phyloP scores from a whole-genome alignment of 2,113 vertebrate genomes.

The Tragelaphus strepsiceros region DNA sequence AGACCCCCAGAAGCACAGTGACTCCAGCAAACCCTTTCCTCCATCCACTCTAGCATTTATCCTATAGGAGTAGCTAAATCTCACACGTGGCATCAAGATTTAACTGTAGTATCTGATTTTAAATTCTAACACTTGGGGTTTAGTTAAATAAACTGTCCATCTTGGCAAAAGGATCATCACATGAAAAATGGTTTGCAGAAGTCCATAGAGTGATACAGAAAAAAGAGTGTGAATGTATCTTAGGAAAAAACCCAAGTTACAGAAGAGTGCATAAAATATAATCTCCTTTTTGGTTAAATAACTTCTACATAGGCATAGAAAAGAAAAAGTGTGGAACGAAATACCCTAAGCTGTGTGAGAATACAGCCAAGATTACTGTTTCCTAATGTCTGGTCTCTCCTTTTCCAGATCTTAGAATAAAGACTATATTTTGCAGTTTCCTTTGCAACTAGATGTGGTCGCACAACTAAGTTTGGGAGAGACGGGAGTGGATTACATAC shows the following conservation, averaged over 20 bases:
- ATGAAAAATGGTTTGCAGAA: background rate
- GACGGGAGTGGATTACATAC: fast-evolving
- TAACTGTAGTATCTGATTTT: background rate
- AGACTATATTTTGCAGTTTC: background rate
- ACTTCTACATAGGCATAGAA: background rate
- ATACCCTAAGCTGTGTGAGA: background rate
- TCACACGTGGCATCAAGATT: background rate
- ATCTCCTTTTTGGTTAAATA: background rate
- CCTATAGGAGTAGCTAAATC: background rate
- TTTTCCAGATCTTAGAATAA: background rate
- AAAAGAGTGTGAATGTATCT: background rate
- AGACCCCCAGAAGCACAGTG: background rate
- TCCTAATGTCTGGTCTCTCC: background rate
- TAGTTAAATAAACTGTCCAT: background rate
- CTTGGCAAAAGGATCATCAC: background rate
- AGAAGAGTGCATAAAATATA: background rate
- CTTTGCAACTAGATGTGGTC: background rate
- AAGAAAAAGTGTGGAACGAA: background rate
- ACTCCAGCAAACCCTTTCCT: background rate
- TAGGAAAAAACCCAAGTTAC: background rate
- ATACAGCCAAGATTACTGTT: background rate
- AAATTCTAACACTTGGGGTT: background rate
- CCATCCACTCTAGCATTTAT: background rate
- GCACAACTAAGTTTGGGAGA: background rate
- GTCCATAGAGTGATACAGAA: background rate